Evolutionary conservation across 2,797 vertebrate species (phyloP).

Genomic region (Danio aesculapii): DNA sequence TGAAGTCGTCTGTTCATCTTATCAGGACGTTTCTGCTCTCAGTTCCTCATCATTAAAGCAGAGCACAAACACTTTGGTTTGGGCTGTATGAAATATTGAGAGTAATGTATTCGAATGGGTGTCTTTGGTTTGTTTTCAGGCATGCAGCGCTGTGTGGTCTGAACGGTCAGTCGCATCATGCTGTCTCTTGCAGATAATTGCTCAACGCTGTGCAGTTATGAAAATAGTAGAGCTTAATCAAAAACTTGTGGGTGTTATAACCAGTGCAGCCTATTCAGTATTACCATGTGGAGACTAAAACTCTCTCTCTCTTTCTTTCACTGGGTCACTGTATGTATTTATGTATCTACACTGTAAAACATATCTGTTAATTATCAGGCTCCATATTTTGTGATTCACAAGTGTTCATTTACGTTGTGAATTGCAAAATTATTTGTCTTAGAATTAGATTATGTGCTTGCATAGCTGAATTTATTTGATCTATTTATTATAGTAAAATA

Average conservation of each 20-base stretch:
- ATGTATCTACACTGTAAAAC: too few relatives aligned
- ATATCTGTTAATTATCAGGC: too few relatives aligned
- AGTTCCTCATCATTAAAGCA: conserved; percentile 42
- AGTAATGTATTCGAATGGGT: conserved; percentile 30
- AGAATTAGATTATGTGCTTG: too few relatives aligned
- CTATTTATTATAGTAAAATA: too few relatives aligned
- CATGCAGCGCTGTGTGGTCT: background rate
- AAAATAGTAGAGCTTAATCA: conserved; percentile 20
- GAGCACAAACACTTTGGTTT: conserved; percentile 40
- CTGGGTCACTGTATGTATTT: too few relatives aligned
- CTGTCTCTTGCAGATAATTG: conserved; percentile 11
- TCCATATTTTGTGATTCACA: too few relatives aligned
- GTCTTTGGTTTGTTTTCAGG: background rate
- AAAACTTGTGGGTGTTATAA: background rate
- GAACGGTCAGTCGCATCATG: background rate
- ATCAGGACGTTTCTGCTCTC: conserved; percentile 42
- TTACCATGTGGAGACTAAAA: too few relatives aligned
- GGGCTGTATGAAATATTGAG: conserved; percentile 32
- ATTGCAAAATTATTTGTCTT: too few relatives aligned
- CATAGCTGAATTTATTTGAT: too few relatives aligned
- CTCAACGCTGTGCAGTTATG: conserved; percentile 4
- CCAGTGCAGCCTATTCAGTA: background rate
- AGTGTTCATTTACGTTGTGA: too few relatives aligned
- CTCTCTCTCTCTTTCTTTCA: too few relatives aligned
- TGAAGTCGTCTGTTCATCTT: conserved; percentile 44